Evolutionary conservation across 2,113 vertebrate genomes (phyloP).

Genomic region (Carassius auratus): DNA sequence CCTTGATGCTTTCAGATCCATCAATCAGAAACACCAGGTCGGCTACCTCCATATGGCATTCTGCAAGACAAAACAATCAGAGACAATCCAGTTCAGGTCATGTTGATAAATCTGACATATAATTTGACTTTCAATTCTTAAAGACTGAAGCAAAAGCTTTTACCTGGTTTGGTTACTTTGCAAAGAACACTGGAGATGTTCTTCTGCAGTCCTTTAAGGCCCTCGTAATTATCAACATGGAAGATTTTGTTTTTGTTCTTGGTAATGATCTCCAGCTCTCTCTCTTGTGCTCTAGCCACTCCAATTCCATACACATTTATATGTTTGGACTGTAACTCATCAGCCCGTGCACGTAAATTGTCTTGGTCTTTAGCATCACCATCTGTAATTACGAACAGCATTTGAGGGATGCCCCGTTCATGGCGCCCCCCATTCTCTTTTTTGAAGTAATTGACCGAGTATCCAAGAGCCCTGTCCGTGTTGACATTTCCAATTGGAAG

Average conservation of each 20-base stretch:
- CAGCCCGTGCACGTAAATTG: constrained; percentile 53
- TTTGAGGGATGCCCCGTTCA: constrained; percentile 63
- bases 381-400: constrained; percentile 81
- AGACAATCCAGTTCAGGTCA: not conserved
- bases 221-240: constrained; percentile 68
- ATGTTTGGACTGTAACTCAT: constrained; percentile 43
- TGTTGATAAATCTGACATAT: not conserved
- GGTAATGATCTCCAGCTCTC: constrained; percentile 73
- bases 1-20: constrained; percentile 72
- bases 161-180: constrained; percentile 76
- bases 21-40: constrained; percentile 82
- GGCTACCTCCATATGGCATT: constrained; percentile 69
- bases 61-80: constrained; percentile 59
- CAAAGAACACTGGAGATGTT: constrained; percentile 75
- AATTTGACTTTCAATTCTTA: no score
- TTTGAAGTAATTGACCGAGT: constrained; percentile 68
- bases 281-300: constrained; percentile 63
- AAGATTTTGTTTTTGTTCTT: constrained; percentile 66
- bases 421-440: constrained; percentile 66
- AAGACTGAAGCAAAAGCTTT: not conserved
- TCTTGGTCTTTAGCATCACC: constrained; percentile 67
- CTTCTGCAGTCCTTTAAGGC: constrained; percentile 69
- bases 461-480: constrained; percentile 73
- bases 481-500: constrained; percentile 59
- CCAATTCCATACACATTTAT: constrained; percentile 77